Percentiles rank a stretch among this genome's conserved stretches.
phyloP scores from a whole-genome alignment of 2,888 invertebrate species.

The Kuschelorhynchus macadamiae region DNA sequence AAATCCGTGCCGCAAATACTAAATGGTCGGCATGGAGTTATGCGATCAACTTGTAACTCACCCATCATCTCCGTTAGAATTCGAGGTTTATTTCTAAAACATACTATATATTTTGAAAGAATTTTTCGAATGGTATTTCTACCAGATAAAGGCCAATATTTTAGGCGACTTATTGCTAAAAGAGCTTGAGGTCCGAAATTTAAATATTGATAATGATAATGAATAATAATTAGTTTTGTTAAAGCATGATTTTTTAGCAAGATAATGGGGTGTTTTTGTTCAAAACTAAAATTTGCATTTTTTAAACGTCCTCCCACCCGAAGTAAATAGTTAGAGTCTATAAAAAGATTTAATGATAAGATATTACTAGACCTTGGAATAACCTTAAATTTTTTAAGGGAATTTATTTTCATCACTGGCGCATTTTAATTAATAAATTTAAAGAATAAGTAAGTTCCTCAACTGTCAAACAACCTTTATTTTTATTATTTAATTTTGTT shows the following conservation, averaged over 20 bases:
- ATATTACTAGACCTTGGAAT: background rate
- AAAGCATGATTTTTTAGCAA: conserved; percentile 21
- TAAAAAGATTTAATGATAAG: background rate
- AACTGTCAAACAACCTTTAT: too few species aligned
- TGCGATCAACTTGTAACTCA: conserved; percentile 28
- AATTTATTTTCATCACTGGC: too few species aligned
- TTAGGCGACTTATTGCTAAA: conserved; percentile 18
- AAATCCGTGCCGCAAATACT: conserved; percentile 37
- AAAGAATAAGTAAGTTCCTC: too few species aligned
- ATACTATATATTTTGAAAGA: conserved; percentile 19
- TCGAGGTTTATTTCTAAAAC: conserved; percentile 10
- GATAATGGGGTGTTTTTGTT: background rate
- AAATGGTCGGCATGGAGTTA: conserved; percentile 33
- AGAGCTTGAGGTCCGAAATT: conserved; percentile 33
- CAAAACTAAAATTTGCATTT: background rate
- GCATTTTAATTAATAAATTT: too few species aligned
- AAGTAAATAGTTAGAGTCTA: background rate
- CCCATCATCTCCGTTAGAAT: conserved; percentile 32
- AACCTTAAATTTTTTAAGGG: too few species aligned
- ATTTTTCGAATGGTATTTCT: conserved; percentile 8
- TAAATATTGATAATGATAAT: conserved; percentile 20
- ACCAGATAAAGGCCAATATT: conserved; percentile 28
- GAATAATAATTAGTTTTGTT: conserved; percentile 26
- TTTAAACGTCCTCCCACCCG: background rate
- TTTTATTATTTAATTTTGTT: too few species aligned